Base-by-base conservation (phyloP, 2,113 vertebrate species). In the Acanthisitta chloris region DNA sequence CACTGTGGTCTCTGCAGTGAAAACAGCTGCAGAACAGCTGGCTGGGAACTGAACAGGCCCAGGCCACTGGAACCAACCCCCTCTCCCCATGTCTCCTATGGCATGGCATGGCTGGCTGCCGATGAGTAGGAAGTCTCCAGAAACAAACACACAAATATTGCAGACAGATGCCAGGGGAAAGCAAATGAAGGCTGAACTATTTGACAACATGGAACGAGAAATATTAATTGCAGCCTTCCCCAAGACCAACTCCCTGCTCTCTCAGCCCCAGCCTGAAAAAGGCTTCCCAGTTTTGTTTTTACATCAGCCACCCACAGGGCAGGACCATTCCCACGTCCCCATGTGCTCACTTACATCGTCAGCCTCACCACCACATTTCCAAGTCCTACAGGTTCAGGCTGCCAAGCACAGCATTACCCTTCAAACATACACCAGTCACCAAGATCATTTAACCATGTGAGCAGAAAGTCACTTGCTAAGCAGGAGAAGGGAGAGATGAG, bases 21-120 rank as follows among this genome's bases (percentile, higher is more conserved):
- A 21, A 81, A 90, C 81, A 92, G 90, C 92, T 95, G 94, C 85
- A 54, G 3, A 84, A 78, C 88, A 93, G 85, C 95, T 94, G 83
- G 67, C 83, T 58, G 80, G 82, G 82, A 59, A 19, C 19, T 19
- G 10, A 91, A 52, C 40, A 46, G 80, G 58, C 67, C 40, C 21
- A 26, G 72, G 31, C 80, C 80, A 76, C 48, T 0, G 2, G 12
- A 62, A 46, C 72, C 84, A 70, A 28, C 0, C 33, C 73, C 73
- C 74, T 38, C 72, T 84, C 61, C 89, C 58, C 20, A 3, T 0
- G 0, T 28, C 55, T 67, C 70, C 82, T 28, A 10, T 0, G 0
- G 55, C n/a, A 10, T 0, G 0, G 55, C n/a, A 16, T 2, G 17
- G 51, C 48, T 34, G 38, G 11, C 1, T 58, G 48, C 40, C 0